phyloP scores from a whole-genome alignment of 2,888 invertebrate genomes.

The Aelia acuminata region DNA sequence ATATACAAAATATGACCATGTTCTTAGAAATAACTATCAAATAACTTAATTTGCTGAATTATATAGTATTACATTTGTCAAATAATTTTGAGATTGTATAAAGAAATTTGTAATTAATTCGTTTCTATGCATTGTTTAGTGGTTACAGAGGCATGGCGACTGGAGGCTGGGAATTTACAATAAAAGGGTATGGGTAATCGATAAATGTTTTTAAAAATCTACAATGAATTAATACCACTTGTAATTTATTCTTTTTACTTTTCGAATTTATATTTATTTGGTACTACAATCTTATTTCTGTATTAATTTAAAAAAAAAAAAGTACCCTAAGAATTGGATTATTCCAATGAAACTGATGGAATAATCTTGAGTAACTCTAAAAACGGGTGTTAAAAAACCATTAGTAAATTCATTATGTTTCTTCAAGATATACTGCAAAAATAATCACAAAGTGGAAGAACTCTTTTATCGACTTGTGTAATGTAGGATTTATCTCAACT shows the following conservation, averaged over 20 bases:
- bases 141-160: slow-evolving; percentile 40
- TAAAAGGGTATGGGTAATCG: background rate
- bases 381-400: background rate
- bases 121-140: slow-evolving; percentile 42
- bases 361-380: background rate
- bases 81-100: background rate
- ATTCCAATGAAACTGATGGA: background rate
- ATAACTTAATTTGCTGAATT: background rate
- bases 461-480: background rate
- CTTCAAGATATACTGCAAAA: background rate
- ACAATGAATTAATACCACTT: background rate
- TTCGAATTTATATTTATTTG: background rate
- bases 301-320: no score
- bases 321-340: background rate
- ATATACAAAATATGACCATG: background rate
- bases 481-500: background rate
- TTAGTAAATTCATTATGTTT: background rate
- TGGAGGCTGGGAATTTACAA: slow-evolving; percentile 15
- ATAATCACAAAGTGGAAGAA: background rate
- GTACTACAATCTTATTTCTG: no score
- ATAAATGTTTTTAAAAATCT: background rate
- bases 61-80: background rate
- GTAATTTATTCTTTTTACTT: background rate
- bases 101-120: slow-evolving; percentile 25
- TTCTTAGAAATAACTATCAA: background rate